A percentile compares a stretch with the other conserved stretches of the same genome.
Conservation (phyloP, 2,113 vertebrate genomes). For the Cephalopterus ornatus region DNA sequence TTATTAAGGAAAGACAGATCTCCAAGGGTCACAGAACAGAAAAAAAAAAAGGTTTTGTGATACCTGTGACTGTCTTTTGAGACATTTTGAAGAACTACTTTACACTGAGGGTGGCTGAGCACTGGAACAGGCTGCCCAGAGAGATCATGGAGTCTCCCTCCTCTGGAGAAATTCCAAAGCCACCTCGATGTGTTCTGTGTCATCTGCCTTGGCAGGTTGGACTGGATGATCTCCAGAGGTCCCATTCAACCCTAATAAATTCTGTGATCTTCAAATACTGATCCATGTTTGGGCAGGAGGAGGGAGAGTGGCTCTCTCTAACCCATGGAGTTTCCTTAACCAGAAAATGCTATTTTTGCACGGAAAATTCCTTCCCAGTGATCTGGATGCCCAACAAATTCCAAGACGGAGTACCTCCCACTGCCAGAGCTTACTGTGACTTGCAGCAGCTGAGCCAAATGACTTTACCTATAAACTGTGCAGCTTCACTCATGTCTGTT, state of each 20-base stretch:
- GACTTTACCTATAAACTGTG: not conserved
- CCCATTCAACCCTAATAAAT: not conserved
- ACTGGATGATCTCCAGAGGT: not conserved
- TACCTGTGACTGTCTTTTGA: not conserved
- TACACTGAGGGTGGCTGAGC: not conserved
- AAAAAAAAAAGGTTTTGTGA: not conserved
- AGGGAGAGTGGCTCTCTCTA: not conserved
- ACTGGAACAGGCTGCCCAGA: not conserved
- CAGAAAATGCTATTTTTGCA: not conserved
- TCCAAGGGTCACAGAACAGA: not conserved
- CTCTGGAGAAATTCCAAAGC: not conserved
- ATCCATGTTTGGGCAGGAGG: accelerated
- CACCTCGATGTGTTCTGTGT: not conserved
- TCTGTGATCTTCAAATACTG: not conserved
- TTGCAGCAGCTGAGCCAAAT: not conserved
- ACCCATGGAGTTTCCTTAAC: not conserved
- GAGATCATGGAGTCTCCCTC: not conserved
- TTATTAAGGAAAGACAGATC: not conserved
- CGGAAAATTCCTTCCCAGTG: not conserved
- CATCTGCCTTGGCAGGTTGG: not conserved
- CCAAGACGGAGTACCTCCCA: not conserved
- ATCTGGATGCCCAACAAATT: not conserved
- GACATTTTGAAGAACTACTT: not conserved
- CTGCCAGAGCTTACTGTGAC: not conserved
- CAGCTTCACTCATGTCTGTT: not conserved